These are phyloP conservation scores for Stercorarius parasiticus DNA, from an alignment of 2,113 vertebrate species.

Conservation along the genomic window DNA sequence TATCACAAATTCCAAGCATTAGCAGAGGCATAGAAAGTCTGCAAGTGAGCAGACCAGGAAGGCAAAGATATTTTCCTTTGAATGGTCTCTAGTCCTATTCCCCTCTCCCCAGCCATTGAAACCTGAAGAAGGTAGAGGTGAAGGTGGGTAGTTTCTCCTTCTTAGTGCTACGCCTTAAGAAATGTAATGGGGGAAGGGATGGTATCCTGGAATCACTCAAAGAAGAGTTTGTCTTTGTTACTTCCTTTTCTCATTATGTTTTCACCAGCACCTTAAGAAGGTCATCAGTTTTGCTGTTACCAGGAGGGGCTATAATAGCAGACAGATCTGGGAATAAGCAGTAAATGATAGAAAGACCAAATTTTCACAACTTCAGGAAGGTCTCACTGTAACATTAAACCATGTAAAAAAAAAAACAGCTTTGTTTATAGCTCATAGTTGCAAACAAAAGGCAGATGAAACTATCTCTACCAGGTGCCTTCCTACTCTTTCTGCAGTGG, in stretches of 20 bases:
- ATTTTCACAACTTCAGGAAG: neutral
- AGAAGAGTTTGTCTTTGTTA: neutral
- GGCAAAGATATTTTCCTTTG: neutral
- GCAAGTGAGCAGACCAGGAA: neutral
- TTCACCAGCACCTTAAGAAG: neutral
- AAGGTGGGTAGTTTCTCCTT: neutral
- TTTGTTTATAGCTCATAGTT: neutral
- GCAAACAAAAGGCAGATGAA: neutral
- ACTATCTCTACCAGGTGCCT: neutral
- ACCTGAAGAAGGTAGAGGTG: neutral
- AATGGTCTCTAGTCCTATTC: neutral
- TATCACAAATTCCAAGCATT: neutral
- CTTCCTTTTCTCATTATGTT: neutral
- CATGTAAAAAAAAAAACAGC: neutral
- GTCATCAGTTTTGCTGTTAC: neutral
- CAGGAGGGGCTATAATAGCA: neutral
- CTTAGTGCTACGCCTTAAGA: neutral
- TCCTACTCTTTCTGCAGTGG: neutral
- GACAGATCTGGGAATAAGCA: neutral
- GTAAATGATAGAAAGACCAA: neutral
- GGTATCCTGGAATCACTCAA: neutral
- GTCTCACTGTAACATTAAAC: neutral
- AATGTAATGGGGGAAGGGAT: neutral
- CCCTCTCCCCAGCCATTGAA: neutral
- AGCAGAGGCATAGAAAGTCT: neutral